Base-by-base conservation (phyloP, 2,113 vertebrate genomes). In the Crotalus horridus region DNA sequence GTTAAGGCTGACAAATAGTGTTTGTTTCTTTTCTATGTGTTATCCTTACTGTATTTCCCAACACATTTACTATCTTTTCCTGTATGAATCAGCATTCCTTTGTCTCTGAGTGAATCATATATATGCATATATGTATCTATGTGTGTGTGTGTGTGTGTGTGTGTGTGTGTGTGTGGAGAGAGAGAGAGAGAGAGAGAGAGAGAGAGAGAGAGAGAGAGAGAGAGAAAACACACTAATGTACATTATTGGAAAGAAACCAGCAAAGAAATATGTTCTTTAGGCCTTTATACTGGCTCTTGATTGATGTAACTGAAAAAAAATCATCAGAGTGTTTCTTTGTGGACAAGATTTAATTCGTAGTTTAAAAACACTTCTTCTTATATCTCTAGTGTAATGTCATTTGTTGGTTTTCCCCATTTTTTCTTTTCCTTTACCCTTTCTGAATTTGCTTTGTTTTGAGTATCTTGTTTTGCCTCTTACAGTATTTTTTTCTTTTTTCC, bases 141-240 rank as follows among this genome's bases (percentile, higher is more conserved):
- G 20, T 23, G 2, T 24, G 1, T 26, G 1, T 61, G 20, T 23
- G 0, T 26, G 1, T 59, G 0, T 9, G 0, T 29, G 26, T 11
- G 59, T 59, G 3, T 61, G 59, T 64, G 1, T 29, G 59, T 29
- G 26, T 11, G 59, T 24, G 9, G 39, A 39, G 39, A 39, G 39
- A 39, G 39, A 12, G 53, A 11, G 53, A 2, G 53, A 11, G 53
- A 2, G 53, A 53, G 53, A 12, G 53, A 53, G 53, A 12, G 53
- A 53, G 53, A 12, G 53, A 53, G 53, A n/a, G 26, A 26, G 61
- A 13, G 61, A 12, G 26, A 12, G 10, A 3, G 23, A 61, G 59
- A 0, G 10, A 64, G 26, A 29, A 2, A 0, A 1, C 13, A 43
- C 4, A 46, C 46, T n/a, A 39, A 39, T 39, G n/a, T 81, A 33